Evolutionary conservation across 37 sponge, comb jelly and placozoan species (phyloP).

Genomic region (Hexactinellida sp.): DNA sequence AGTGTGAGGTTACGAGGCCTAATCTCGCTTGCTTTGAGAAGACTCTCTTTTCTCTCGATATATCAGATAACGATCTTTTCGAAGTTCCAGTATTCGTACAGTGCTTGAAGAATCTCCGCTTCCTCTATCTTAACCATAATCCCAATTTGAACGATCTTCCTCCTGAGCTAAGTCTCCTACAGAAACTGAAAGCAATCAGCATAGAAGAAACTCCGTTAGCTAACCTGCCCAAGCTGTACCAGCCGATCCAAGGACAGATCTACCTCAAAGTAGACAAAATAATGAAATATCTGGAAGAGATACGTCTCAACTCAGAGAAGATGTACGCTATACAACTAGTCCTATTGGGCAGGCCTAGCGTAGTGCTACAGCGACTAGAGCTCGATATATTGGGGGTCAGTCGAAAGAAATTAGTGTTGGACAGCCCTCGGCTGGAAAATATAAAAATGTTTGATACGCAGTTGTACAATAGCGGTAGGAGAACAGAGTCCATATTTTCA

Average conservation of each 20-base stretch:
- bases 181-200: not conserved
- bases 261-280: not conserved
- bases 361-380: not conserved
- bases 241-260: not conserved
- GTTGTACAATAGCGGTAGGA: not conserved
- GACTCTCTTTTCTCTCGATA: not conserved
- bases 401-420: not conserved
- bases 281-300: not conserved
- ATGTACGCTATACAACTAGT: not conserved
- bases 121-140: not conserved
- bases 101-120: not conserved
- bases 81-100: not conserved
- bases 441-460: not conserved
- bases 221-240: not conserved
- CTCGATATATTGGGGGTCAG: not conserved
- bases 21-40: conserved; percentile 1
- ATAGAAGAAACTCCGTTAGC: not conserved
- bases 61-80: not conserved
- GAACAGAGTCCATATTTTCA: not conserved
- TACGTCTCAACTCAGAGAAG: not conserved
- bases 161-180: not conserved
- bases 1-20: not conserved
- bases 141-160: not conserved
- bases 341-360: not conserved
- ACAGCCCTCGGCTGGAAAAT: not conserved